Base-by-base conservation (phyloP, 2,797 vertebrate genomes). In the Bufotes viridis region DNA sequence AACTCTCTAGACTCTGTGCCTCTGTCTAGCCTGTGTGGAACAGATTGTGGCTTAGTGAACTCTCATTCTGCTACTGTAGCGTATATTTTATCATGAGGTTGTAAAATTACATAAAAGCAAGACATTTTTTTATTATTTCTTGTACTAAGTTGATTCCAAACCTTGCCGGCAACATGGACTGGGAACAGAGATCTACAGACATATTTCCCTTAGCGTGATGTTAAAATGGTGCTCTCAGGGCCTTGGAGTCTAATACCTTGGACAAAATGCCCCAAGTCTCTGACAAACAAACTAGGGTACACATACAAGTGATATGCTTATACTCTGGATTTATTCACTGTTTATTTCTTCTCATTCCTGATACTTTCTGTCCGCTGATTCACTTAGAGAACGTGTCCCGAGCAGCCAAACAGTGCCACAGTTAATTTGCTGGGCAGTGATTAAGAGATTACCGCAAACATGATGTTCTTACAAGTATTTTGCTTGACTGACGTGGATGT, bases 401-500 rank as follows among this genome's bases (percentile, higher is more conserved):
- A 18, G 67, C 55, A 55, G 53, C 75, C 80, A 76, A 78, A 80
- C 75, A n/a, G 57, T 11, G 63, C 53, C 84, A 49, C 22, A 79
- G 75, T 89, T 86, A 89, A 89, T 82, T 82, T 85, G 17, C 55
- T 86, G 24, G 34, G 60, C 58, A 82, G 24, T 86, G 84, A 89
- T 81, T 86, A 78, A 72, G 22, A 86, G 69, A 86, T 85, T 86
- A 82, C 78, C 84, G 82, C 70, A 89, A 86, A 82, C 88, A 89
- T 82, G 70, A 89, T 85, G 72, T 82, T 86, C 80, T 58, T 57
- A 65, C 78, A 86, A 74, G 58, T 78, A 76, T 63, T 82, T 89
- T 70, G 20, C 67, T 89, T 89, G 88, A 86, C 72, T 86, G 88
- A 86, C 78, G 69, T 72, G 84, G 86, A 82, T 89, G 53, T 86